Percentiles rank a stretch among this genome's conserved stretches.
phyloP scores from a whole-genome alignment of 2,797 vertebrate genomes.

The Scarus forsteni region DNA sequence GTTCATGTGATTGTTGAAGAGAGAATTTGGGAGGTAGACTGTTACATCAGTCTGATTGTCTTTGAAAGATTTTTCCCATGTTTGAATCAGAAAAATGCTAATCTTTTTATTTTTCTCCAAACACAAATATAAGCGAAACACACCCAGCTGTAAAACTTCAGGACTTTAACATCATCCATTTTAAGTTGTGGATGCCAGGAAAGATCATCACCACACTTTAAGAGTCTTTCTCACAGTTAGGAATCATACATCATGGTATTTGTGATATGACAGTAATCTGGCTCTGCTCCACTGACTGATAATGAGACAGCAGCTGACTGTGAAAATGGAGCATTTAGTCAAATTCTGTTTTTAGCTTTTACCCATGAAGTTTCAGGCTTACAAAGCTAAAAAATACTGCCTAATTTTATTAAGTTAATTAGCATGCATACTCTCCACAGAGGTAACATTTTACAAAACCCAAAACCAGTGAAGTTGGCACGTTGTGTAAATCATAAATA shows the following conservation, averaged over 20 bases:
- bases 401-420: not conserved
- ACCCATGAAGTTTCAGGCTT: not conserved
- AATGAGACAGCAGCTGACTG: not conserved
- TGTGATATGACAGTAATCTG: slow-evolving; percentile 5
- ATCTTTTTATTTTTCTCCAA: slow-evolving; percentile 9
- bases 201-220: slow-evolving; percentile 7
- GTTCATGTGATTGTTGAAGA: slow-evolving; percentile 23
- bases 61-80: slow-evolving; percentile 5
- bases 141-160: slow-evolving; percentile 1
- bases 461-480: too few species aligned
- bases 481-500: too few species aligned
- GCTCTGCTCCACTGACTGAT: slow-evolving; percentile 1
- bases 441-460: too few species aligned
- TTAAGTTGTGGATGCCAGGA: not conserved
- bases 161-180: not conserved
- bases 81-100: slow-evolving; percentile 25
- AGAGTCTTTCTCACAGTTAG: slow-evolving; percentile 1
- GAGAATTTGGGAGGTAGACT: slow-evolving; percentile 24
- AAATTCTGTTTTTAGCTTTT: not conserved
- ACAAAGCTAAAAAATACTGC: not conserved
- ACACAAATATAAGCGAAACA: not conserved
- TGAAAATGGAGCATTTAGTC: not conserved
- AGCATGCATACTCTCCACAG: not conserved
- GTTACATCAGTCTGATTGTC: slow-evolving; percentile 20
- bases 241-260: slow-evolving; percentile 19